Evolutionary conservation across 2,113 vertebrate genomes (phyloP), one percentile per base, ranked within the genome.

Genomic region (Pandion haliaetus): DNA sequence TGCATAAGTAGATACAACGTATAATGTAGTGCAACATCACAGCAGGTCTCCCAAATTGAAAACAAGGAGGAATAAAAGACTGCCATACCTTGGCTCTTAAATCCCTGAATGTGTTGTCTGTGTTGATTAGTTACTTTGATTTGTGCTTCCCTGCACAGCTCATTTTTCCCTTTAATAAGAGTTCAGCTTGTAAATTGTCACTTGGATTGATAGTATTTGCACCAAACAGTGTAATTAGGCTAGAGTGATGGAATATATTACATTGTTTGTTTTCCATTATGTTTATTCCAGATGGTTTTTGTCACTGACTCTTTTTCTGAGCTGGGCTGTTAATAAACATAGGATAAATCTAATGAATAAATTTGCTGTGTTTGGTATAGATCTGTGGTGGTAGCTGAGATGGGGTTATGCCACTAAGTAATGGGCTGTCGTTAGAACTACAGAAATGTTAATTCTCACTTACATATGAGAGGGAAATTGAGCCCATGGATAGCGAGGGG

Each of bases 201-300:
- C 87, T 93, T 83, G 71, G 74, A 95, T 91, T 93, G 84, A 95
- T 95, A 82, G 84, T 88, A 91, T 88, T 87, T 96, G 93, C 93
- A 97, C 87, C 89, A 91, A 95, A 85, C 89, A 91, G 82, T 77
- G 87, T 93, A 97, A 96, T 96, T 97, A 96, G 84, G 67, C 87
- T 90, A 67, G 58, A 95, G 93, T 89, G 93, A 93, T 4, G 6
- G 93, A 95, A 95, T 95, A 95, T 94, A 95, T 96, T 96, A 91
- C 94, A 90, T 87, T 96, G 94, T 91, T 97, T 95, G 86, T 96
- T 96, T 97, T 93, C 95, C 84, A 90, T 87, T 97, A 97, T 97
- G 95, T 94, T 96, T 95, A 97, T 97, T 97, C 95, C 93, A 95
- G 93, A 94, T 94, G 84, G 66, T 76, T 97, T 97, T 96, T 96